These are phyloP conservation scores for Trachemys scripta DNA, from an alignment of 2,113 vertebrate genomes.

Conservation along the genomic window DNA sequence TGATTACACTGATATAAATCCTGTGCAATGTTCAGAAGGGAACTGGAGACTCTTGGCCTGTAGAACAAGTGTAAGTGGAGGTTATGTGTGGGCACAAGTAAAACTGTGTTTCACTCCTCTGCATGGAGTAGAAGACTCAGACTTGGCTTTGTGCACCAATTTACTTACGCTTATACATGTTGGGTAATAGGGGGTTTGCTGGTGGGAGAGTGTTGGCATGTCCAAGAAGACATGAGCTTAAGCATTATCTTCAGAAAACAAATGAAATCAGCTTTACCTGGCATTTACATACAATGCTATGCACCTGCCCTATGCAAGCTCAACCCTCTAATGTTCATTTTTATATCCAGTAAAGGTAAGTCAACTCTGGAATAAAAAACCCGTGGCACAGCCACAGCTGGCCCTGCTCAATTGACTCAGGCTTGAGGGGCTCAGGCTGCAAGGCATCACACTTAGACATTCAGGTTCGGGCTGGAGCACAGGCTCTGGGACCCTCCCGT, in stretches of 20 bases:
- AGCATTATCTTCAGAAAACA: not conserved
- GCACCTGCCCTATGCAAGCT: not conserved
- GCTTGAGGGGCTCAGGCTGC: not conserved
- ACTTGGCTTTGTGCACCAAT: not conserved
- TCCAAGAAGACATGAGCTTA: not conserved
- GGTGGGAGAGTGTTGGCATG: not conserved
- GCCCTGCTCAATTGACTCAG: not conserved
- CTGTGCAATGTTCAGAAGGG: not conserved
- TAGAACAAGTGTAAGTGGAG: fast-evolving
- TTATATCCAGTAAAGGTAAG: not conserved
- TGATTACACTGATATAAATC: not conserved
- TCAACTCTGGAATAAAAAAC: not conserved
- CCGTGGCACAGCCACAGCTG: not conserved
- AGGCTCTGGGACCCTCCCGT: not conserved
- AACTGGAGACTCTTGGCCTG: not conserved
- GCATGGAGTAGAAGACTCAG: not conserved
- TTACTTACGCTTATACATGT: not conserved
- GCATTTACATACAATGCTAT: not conserved
- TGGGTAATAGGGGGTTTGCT: not conserved
- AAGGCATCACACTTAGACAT: not conserved
- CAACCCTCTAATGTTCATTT: not conserved
- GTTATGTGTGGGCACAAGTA: not conserved
- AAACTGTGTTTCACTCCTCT: not conserved
- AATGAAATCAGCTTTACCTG: not conserved
- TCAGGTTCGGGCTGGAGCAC: not conserved